phyloP scores from a whole-genome alignment of 2,888 invertebrate genomes.

The Syritta pipiens region DNA sequence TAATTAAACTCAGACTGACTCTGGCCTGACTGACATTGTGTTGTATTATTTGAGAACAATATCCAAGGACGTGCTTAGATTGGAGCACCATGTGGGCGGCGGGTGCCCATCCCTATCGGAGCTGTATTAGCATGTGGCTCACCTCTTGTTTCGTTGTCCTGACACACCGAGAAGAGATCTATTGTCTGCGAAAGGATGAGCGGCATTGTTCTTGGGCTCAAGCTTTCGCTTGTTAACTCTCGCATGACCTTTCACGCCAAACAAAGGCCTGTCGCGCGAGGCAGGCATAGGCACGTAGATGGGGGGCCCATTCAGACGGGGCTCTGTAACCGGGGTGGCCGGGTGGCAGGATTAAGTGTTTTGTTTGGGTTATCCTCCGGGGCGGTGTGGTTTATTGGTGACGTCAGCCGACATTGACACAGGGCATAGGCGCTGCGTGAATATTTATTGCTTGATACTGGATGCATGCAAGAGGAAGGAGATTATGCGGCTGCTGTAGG shows the following conservation, averaged over 20 bases:
- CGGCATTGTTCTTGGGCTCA: conserved; percentile 54
- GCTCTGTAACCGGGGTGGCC: too few relatives aligned
- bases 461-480: too few relatives aligned
- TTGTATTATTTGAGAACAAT: conserved; percentile 40
- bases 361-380: too few relatives aligned
- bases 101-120: conserved; percentile 26
- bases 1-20: conserved; percentile 56
- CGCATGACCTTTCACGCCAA: conserved; percentile 51
- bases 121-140: conserved; percentile 30
- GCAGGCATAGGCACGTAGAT: not conserved
- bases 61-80: conserved; percentile 45
- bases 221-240: conserved; percentile 55
- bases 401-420: too few relatives aligned
- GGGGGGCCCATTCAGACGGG: conserved; percentile 43
- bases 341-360: too few relatives aligned
- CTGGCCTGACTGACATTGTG: conserved; percentile 26
- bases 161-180: conserved; percentile 49
- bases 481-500: too few relatives aligned
- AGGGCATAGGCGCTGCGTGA: too few relatives aligned
- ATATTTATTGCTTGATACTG: too few relatives aligned
- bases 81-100: conserved; percentile 15
- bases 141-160: conserved; percentile 32
- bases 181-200: conserved; percentile 41
- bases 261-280: conserved; percentile 32
- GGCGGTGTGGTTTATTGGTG: too few relatives aligned